Base-by-base conservation (phyloP, 2,113 vertebrate genomes). In the Brevimyrus niger region DNA sequence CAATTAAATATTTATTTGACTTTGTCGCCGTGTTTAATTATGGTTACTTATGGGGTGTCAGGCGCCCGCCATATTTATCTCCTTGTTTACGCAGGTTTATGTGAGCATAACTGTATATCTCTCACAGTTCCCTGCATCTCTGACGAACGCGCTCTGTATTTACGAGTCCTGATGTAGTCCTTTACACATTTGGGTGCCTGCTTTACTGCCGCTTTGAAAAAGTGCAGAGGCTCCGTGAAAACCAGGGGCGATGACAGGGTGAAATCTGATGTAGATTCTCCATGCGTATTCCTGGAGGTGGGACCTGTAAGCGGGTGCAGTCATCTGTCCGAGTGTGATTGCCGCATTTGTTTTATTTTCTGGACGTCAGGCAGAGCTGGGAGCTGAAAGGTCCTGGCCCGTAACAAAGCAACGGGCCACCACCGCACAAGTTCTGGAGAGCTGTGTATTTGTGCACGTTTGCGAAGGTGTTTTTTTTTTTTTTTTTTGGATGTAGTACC, bases 1-100 rank as follows among this genome's bases (percentile, higher is more conserved):
- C 89, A 76, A 76, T 89, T 89, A 89, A 89, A 89, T 89, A 89
- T 89, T 87, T 87, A 89, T 42, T 44, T 76, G 89, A 61, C 13
- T 69, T 86, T 55, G 38, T 61, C 35, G 65, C 44, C 61, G 19
- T 76, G 50, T 89, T 89, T 61, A 89, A 89, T 89, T 89, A 69
- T 21, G 50, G 61, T 76, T 80, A 87, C 85, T 51, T 89, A 73
- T 89, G 76, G 13, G 11, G 89, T 73, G 58, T 87, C 61, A 50
- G 76, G 23, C 21, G 50, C 27, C 46, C 21, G 46, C 17, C 47
- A 44, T 53, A 47, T 27, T 73, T 35, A 46, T 86, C 46, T 55
- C 31, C 61, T 87, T 89, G 86, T 85, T 89, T 89, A 58, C 53
- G 38, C 38, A 53, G 47, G 2, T 89, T 89, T 85, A 61, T 84